Conservation (phyloP, 2,113 vertebrate genomes). For the Cardinalis cardinalis region DNA sequence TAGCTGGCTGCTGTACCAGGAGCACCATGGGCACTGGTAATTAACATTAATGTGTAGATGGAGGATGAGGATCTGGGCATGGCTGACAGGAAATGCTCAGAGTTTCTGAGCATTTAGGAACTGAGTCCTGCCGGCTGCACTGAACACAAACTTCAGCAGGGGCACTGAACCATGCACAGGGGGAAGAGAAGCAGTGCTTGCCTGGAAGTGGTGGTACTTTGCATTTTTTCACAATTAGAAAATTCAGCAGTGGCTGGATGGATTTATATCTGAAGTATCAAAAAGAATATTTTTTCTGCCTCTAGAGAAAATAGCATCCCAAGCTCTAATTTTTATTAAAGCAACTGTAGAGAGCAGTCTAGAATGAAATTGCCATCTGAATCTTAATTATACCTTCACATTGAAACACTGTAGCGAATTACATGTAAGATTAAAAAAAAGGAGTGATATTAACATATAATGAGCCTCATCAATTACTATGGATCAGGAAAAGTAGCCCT, state of each 20-base stretch:
- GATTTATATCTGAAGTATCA: slow-evolving; percentile 8
- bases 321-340: slow-evolving; percentile 50
- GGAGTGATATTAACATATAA: slow-evolving; percentile 60
- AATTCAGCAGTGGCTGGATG: neutral
- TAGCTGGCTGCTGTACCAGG: neutral
- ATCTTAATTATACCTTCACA: slow-evolving; percentile 59
- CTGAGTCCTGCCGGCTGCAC: neutral
- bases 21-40: neutral
- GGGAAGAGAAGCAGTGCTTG: neutral
- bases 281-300: slow-evolving; percentile 6
- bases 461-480: slow-evolving; percentile 64
- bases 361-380: slow-evolving; percentile 56
- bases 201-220: neutral
- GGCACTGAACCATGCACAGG: fast-evolving
- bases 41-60: fast-evolving
- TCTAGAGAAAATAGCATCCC: slow-evolving; percentile 24
- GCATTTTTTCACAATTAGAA: slow-evolving; percentile 11
- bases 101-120: neutral
- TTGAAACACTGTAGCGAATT: slow-evolving; percentile 20
- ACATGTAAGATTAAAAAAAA: slow-evolving; percentile 58
- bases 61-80: neutral
- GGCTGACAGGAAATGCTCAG: neutral
- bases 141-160: neutral
- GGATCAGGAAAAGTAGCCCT: slow-evolving; percentile 46
- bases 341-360: slow-evolving; percentile 38